These are phyloP conservation scores for Oryctes rhinoceros DNA, from an alignment of 1,140 invertebrate genomes.

Conservation along the genomic window DNA sequence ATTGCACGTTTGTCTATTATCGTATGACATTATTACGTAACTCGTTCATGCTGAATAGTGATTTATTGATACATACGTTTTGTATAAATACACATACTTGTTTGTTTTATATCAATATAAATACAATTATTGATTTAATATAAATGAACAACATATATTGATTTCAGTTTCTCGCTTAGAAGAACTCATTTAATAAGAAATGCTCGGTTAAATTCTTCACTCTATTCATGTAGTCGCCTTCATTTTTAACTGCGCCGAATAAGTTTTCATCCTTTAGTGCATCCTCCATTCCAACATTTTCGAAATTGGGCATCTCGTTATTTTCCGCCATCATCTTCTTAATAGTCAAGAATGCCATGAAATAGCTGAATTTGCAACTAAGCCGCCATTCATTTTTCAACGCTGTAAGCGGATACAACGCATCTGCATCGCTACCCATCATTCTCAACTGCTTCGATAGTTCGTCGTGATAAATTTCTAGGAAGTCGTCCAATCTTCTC, in stretches of 20 bases:
- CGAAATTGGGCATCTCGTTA: constrained; percentile 20
- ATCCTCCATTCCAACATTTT: not conserved
- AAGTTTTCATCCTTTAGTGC: not conserved
- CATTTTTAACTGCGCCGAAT: not conserved
- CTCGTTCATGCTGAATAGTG: too few species aligned
- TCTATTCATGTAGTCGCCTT: not conserved
- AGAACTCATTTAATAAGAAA: not conserved
- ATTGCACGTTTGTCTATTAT: too few species aligned
- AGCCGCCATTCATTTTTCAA: constrained; percentile 21
- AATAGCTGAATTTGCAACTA: not conserved
- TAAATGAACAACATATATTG: too few species aligned
- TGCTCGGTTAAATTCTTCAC: not conserved
- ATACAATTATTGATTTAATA: too few species aligned
- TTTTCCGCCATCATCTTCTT: not conserved
- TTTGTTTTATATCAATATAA: too few species aligned
- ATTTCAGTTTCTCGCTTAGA: not conserved
- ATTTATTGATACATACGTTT: too few species aligned
- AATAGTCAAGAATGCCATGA: constrained; percentile 10
- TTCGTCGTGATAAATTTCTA: constrained; percentile 66
- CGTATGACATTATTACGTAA: too few species aligned
- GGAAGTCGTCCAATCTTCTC: constrained; percentile 61
- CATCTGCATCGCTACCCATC: constrained; percentile 59
- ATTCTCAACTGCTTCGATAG: constrained; percentile 59
- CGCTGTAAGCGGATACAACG: constrained; percentile 59
- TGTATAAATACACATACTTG: too few species aligned